These are phyloP conservation scores for Acanthopleura granulata DNA, from an alignment of 2,888 invertebrate genomes.

Conservation along the genomic window DNA sequence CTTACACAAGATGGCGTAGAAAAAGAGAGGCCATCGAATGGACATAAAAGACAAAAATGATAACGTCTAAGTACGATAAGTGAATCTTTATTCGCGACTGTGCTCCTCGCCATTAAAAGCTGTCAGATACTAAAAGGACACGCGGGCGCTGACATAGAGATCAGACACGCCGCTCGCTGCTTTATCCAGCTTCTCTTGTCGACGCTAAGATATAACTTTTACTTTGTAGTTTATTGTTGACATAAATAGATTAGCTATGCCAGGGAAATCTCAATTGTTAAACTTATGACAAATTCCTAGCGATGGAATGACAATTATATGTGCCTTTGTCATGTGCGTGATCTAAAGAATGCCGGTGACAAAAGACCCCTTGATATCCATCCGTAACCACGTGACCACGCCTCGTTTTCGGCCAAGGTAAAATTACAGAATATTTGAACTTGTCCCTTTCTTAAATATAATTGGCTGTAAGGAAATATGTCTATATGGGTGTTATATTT, in stretches of 20 bases:
- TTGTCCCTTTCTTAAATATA: constrained; percentile 13
- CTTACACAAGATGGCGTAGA: background rate
- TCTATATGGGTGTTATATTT: constrained; percentile 4
- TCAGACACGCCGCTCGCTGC: no score
- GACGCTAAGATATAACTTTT: background rate
- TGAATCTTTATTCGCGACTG: background rate
- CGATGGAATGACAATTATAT: constrained; percentile 19
- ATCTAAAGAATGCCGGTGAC: constrained; percentile 7
- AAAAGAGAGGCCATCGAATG: background rate
- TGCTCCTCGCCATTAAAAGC: no score
- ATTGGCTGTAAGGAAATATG: constrained; percentile 9
- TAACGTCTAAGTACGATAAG: background rate
- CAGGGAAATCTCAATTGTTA: background rate
- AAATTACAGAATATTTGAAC: constrained; percentile 9
- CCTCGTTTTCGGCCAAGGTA: background rate
- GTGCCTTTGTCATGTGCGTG: background rate
- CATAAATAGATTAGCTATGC: constrained; percentile 7
- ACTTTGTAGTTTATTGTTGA: background rate
- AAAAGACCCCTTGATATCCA: background rate
- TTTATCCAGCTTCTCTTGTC: no score
- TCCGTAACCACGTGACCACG: background rate
- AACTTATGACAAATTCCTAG: constrained; percentile 10
- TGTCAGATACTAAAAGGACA: no score
- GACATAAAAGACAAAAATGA: background rate
- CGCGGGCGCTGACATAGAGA: no score